Evolutionary conservation across 2,113 vertebrate genomes (phyloP).

Genomic region (Rhea americana): DNA sequence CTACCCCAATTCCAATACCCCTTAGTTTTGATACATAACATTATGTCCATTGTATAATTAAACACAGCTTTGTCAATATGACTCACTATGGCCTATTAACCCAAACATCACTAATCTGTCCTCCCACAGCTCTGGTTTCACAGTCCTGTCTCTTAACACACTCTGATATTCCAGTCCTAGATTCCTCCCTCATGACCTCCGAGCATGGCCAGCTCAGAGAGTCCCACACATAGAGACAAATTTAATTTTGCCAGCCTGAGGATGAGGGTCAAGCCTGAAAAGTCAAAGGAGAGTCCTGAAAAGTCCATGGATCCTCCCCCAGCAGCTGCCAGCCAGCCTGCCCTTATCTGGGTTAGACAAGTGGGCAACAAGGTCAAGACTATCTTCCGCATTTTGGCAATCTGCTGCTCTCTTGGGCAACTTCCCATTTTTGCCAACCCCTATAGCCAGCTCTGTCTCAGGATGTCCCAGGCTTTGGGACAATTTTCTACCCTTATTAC

Average conservation of each 20-base stretch:
- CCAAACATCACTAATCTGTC: not conserved
- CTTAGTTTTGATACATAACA: not conserved
- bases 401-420: not conserved
- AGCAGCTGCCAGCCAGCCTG: not conserved
- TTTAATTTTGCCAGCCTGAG: not conserved
- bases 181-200: not conserved
- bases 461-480: not conserved
- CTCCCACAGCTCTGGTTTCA: not conserved
- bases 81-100: not conserved
- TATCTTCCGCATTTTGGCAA: not conserved
- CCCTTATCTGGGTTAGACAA: fast-evolving
- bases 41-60: not conserved
- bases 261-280: not conserved
- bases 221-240: not conserved
- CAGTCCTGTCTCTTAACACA: not conserved
- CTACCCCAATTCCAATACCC: not conserved
- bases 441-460: not conserved
- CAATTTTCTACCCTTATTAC: not conserved
- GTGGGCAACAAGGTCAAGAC: not conserved
- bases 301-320: not conserved
- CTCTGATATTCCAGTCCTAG: not conserved
- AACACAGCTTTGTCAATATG: not conserved
- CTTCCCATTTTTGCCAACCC: not conserved
- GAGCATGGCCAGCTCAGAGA: not conserved
- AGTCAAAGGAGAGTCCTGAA: not conserved